These are phyloP conservation scores for Myanophis thanlyinensis DNA, from an alignment of 2,113 vertebrate genomes.

Conservation along the genomic window DNA sequence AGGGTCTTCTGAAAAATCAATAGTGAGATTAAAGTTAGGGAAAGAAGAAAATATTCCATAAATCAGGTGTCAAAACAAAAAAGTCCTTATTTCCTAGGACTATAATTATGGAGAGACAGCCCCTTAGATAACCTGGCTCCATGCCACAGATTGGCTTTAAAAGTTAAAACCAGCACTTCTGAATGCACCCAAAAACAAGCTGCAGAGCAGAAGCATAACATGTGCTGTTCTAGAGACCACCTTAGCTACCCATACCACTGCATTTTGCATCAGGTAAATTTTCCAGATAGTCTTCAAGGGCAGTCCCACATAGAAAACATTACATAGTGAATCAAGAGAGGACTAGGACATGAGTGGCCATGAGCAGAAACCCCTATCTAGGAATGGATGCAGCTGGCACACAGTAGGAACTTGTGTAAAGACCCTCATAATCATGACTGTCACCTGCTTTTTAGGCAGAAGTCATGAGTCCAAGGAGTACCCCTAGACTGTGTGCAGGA, in stretches of 20 bases:
- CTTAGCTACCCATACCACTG: not conserved
- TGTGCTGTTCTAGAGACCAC: too few species aligned
- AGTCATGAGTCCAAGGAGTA: too few species aligned
- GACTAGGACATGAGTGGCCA: not conserved
- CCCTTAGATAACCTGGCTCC: not conserved
- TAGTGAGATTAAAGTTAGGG: not conserved
- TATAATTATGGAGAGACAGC: not conserved
- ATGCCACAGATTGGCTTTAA: not conserved
- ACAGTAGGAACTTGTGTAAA: not conserved
- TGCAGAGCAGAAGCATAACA: too few species aligned
- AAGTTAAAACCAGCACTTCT: not conserved
- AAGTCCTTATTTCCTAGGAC: too few species aligned
- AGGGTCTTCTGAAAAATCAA: not conserved
- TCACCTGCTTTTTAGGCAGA: too few species aligned
- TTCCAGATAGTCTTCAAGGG: not conserved
- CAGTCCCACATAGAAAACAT: not conserved
- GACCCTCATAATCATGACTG: not conserved
- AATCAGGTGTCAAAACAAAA: not conserved
- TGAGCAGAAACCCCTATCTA: not conserved
- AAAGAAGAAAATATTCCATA: not conserved
- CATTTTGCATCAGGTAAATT: not conserved
- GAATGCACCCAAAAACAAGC: not conserved
- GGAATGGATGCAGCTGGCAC: not conserved
- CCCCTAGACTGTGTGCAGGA: too few species aligned
- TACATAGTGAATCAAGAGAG: not conserved